Base-by-base conservation (phyloP, 2,113 vertebrate genomes). In the Rhabdomys dilectus region DNA sequence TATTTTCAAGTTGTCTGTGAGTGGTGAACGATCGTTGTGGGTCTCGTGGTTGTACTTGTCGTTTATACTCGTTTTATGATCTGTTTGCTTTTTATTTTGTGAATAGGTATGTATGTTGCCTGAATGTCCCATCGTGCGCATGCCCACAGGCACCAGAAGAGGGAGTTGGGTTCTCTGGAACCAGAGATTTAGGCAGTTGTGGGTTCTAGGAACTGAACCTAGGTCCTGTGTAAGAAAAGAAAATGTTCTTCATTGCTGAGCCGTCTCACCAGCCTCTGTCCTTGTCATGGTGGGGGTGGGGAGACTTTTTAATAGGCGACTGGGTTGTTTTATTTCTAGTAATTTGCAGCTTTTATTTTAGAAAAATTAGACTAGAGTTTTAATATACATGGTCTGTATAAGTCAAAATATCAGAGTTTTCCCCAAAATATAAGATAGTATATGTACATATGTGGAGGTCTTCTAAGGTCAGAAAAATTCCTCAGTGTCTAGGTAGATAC, bases 1-100 rank as follows among this genome's bases (percentile, higher is more conserved):
- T 91, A 70, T 93, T 91, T 95, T 84, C 68, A 97, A 91, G 26
- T 85, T 92, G 10, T 82, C 34, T 19, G 21, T 77, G 36, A 94
- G 48, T 45, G 51, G 26, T n/a, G 1, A 56, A 24, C 5, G 53
- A 58, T 19, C 16, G 26, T 53, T 66, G 19, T 19, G 2, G 29
- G 31, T 42, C 82, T 62, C 9, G 3, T 91, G 80, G 36, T n/a
- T 82, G 4, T 22, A 56, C 53, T 94, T 86, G n/a, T 22, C 42
- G 0, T 86, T 22, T 66, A 48, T 42, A 22, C 31, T 48, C 62
- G 19, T 21, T 21, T 85, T 64, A 34, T 48, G 39, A 85, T 45
- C 10, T 48, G 36, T 86, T 86, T 48, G 5, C 17, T 22, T 66
- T 13, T 48, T 21, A 48, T 68, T 68, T 48, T 86, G 21, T 22